phyloP scores from a whole-genome alignment of 2,113 vertebrate species.

The Coracopsis vasa region DNA sequence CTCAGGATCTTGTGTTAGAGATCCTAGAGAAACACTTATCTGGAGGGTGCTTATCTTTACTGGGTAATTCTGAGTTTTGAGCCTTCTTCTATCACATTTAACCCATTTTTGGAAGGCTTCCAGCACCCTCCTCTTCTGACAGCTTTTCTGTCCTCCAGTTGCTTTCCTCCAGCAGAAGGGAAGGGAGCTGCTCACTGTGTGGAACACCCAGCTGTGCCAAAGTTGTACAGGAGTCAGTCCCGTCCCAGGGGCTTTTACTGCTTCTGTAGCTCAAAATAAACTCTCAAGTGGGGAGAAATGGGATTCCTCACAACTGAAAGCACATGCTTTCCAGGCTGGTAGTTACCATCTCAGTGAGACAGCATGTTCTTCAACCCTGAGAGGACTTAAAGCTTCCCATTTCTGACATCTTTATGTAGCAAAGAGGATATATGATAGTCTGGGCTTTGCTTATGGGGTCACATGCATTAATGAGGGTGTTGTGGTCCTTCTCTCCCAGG shows the following conservation, averaged over 20 bases:
- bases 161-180: neutral
- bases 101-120: neutral
- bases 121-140: neutral
- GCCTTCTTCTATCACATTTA: neutral
- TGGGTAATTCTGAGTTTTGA: neutral
- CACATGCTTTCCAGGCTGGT: neutral
- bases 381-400: neutral
- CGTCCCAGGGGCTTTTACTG: neutral
- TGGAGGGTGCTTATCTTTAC: neutral
- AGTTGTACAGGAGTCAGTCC: neutral
- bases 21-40: neutral
- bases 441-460: neutral
- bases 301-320: neutral
- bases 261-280: neutral
- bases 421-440: neutral
- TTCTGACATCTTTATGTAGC: neutral
- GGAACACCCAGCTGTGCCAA: neutral
- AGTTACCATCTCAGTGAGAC: neutral
- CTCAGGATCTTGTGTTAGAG: neutral
- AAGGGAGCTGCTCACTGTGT: neutral
- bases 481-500: neutral
- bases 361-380: neutral
- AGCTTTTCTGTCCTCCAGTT: neutral
- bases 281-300: neutral
- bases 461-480: neutral